Evolutionary conservation across 2,888 invertebrate genomes (phyloP).

Genomic region (Aradus depressus): DNA sequence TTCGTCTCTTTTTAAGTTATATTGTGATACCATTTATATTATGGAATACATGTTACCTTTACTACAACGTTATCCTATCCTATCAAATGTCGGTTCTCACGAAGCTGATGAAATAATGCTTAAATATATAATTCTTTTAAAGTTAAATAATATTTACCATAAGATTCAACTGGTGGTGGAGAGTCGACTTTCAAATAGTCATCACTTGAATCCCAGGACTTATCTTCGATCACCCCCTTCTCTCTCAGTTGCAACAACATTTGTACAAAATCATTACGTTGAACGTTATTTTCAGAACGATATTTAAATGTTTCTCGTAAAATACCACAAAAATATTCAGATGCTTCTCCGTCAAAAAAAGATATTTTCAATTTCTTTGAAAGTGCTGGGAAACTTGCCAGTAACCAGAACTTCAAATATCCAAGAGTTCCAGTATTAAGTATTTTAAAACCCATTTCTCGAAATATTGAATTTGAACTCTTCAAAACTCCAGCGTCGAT

Average conservation of each 20-base stretch:
- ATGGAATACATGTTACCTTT: no score
- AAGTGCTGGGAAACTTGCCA: background rate
- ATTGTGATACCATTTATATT: no score
- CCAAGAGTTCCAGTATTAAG: background rate
- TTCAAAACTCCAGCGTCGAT: conserved; percentile 13
- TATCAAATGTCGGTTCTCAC: background rate
- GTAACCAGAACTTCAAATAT: background rate
- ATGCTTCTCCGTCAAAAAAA: background rate
- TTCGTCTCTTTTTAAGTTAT: no score
- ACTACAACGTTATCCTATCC: no score
- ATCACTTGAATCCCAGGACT: conserved; percentile 4
- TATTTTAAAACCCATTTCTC: conserved; percentile 10
- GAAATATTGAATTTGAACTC: conserved; percentile 11
- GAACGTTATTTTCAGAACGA: conserved; percentile 29
- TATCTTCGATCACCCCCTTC: conserved; percentile 7
- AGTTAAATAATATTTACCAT: background rate
- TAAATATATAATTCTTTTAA: background rate
- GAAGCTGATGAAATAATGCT: background rate
- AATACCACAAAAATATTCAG: conserved; percentile 30
- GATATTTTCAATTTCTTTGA: background rate
- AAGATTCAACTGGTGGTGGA: background rate
- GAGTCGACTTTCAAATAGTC: conserved; percentile 9
- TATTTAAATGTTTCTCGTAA: conserved; percentile 30
- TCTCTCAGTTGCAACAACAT: conserved; percentile 13
- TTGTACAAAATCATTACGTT: conserved; percentile 30